Conservation (phyloP, 1,140 invertebrate species). For the Lepidurus couesii region DNA sequence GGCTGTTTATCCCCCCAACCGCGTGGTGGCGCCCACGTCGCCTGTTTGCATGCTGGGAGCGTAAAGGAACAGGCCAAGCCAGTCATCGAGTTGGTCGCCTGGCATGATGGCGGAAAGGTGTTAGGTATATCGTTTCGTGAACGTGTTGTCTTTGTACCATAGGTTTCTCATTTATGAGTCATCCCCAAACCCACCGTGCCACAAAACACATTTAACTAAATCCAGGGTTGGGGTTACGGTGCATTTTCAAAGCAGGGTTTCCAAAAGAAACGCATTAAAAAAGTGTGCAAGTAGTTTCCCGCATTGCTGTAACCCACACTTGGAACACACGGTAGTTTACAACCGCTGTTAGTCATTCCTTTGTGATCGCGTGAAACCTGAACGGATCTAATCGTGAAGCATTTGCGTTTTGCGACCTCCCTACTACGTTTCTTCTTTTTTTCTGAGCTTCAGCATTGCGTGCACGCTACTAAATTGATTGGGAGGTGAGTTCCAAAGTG, state of each 20-base stretch:
- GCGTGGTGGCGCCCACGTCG: not conserved
- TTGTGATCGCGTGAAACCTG: conserved; percentile 12
- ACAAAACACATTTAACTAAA: not conserved
- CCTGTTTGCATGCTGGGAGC: not conserved
- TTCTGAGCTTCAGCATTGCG: too few species aligned
- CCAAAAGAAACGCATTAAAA: not conserved
- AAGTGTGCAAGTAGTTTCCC: not conserved
- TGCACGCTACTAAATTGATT: too few species aligned
- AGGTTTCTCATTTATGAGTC: not conserved
- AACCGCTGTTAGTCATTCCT: conserved; percentile 9
- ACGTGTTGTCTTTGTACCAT: conserved; percentile 9
- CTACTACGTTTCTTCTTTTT: too few species aligned
- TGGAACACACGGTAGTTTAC: not conserved
- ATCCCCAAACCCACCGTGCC: not conserved
- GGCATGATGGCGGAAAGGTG: conserved; percentile 16
- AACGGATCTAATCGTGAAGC: not conserved
- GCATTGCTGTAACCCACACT: not conserved
- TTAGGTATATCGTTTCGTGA: not conserved
- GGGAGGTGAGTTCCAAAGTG: too few species aligned
- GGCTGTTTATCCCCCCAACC: not conserved
- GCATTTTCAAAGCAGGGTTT: not conserved
- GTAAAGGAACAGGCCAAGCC: not conserved
- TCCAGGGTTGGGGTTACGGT: not conserved
- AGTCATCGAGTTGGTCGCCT: conserved; percentile 16
- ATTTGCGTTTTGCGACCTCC: not conserved